Evolutionary conservation across 2,888 invertebrate species (phyloP).

Genomic region (Eilema caniola): DNA sequence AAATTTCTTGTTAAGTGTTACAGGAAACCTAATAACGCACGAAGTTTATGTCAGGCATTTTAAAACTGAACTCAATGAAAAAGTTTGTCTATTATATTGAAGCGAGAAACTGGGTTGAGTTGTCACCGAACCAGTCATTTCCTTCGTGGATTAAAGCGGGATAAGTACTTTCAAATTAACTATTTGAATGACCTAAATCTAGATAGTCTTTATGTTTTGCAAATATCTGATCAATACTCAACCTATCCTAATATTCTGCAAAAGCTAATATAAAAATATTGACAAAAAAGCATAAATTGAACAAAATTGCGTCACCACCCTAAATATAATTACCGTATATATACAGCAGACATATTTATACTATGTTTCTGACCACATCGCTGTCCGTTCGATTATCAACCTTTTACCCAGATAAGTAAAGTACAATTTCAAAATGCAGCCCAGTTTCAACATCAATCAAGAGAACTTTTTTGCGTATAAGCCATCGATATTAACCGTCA

Average conservation of each 20-base stretch:
- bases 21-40: not conserved
- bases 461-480: slow-evolving; percentile 48
- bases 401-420: slow-evolving; percentile 24
- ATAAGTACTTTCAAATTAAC: no score
- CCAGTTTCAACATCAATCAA: slow-evolving; percentile 48
- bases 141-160: no score
- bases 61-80: no score
- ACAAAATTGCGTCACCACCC: slow-evolving; percentile 37
- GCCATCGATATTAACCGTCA: slow-evolving; percentile 49
- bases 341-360: slow-evolving; percentile 16
- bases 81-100: no score
- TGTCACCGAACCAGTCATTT: no score
- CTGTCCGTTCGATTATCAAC: slow-evolving; percentile 28
- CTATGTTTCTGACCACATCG: slow-evolving; percentile 21
- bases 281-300: slow-evolving; percentile 25
- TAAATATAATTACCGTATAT: slow-evolving; percentile 43
- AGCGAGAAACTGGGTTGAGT: no score
- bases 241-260: not conserved
- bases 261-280: slow-evolving; percentile 17
- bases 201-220: not conserved
- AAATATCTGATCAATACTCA: not conserved
- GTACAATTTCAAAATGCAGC: slow-evolving; percentile 24
- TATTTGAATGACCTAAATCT: not conserved
- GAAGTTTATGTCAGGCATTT: not conserved
- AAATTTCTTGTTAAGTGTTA: not conserved